phyloP scores from a whole-genome alignment of 92 coral and sea anemone genomes.

The Epizoanthus ramosus region DNA sequence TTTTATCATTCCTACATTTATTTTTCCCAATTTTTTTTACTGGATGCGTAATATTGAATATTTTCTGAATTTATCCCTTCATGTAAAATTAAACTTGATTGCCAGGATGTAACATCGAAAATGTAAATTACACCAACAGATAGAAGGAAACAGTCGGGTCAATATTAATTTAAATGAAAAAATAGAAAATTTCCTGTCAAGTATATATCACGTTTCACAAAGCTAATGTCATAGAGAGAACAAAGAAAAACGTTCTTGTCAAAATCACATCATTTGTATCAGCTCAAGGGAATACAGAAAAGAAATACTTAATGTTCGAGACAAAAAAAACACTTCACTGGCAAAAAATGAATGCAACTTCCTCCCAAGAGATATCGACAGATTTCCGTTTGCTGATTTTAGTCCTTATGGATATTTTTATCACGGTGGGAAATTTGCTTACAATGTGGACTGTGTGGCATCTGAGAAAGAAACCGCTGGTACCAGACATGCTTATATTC shows the following conservation, averaged over 20 bases:
- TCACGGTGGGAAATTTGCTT: conserved; percentile 8
- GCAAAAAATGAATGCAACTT: background rate
- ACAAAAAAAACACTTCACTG: background rate
- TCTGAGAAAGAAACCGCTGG: conserved; percentile 9
- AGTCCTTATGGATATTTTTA: background rate
- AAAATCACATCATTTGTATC: background rate
- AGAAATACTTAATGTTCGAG: background rate
- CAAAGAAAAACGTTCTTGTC: no score
- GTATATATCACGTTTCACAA: background rate
- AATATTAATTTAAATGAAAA: background rate
- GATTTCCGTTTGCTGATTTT: conserved; percentile 2
- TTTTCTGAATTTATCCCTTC: no score
- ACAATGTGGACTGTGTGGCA: conserved; percentile 32
- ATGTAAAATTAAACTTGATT: no score
- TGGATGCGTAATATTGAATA: no score
- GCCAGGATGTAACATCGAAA: no score
- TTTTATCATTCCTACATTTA: no score
- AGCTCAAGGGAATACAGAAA: background rate
- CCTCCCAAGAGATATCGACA: conserved; percentile 1
- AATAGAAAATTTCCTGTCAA: background rate
- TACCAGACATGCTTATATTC: conserved; percentile 18
- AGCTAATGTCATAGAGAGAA: no score
- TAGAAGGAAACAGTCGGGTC: background rate
- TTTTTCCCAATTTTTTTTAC: no score
- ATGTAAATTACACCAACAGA: no score